Evolutionary conservation across 2,888 invertebrate species (phyloP), one percentile per base, ranked within the genome.

Genomic region (Oscheius sp.): DNA sequence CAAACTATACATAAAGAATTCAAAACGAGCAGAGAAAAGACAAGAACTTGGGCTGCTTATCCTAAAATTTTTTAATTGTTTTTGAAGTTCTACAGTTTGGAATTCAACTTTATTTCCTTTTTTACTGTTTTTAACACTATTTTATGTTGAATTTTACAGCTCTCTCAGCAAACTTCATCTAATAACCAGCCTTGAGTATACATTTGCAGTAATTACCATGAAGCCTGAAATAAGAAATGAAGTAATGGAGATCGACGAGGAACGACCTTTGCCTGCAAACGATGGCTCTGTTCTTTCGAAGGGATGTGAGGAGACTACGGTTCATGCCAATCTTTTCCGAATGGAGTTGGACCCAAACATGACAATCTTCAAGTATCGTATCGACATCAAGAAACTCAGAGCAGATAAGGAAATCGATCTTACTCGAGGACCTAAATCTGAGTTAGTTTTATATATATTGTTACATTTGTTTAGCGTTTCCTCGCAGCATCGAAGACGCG

Each of bases 341-440:
- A 48, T 63, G 23, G 25, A n/a, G 2, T 1, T 63, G 6, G 46
- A 63, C 4, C 29, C 20, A 4, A 20, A 45, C 23, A 50, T 31
- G 2, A 61, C 61, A n/a, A 45, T 65, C 23, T 50, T 52, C 29
- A 66, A 66, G 20, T 66, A 66, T 27, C 39, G 66, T 17, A 45
- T 66, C 42, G 66, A 66, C 27, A 25, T 66, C 12, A 10, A n/a
- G 33, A 55, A 55, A n/a, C 4, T 55, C 45, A 27, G 39, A 4
- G 31, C 15, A 15, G 42, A 55, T 12, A 53, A 53, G 23, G 55
- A 66, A 20, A 55, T 23, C 25, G 66, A 66, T 20, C 10, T 66
- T n/a, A 66, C 66, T 3, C 37, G 31, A 20, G 66, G 66, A 5
- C 10, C 29, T 2, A 53, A 57, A 27, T 25, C 34, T 20, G 66